A percentile compares a stretch with the other conserved stretches of the same genome.
phyloP scores from a whole-genome alignment of 2,797 vertebrate species.

The Lagodon rhomboides region DNA sequence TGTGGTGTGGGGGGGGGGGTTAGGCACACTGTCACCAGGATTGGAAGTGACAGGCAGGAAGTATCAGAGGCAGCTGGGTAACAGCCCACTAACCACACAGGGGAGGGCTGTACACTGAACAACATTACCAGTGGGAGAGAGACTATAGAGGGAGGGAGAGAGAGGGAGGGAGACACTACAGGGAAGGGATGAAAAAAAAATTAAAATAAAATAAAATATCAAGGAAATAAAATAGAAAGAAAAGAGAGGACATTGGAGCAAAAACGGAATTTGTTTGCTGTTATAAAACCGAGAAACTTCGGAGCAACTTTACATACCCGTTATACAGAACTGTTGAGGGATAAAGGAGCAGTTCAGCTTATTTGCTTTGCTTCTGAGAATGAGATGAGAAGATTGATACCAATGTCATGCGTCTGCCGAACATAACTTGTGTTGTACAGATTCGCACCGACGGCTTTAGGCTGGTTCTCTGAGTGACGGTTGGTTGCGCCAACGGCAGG shows the following conservation, averaged over 20 bases:
- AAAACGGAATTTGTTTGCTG: slow-evolving; percentile 16
- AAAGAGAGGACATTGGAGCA: not conserved
- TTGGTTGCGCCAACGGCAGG: too few species aligned
- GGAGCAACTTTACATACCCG: not conserved
- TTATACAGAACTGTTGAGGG: not conserved
- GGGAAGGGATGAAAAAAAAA: not conserved
- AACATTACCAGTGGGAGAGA: slow-evolving; percentile 63
- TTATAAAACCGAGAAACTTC: slow-evolving; percentile 28
- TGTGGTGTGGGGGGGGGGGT: slow-evolving; percentile 36
- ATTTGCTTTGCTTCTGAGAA: not conserved
- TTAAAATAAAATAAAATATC: too few species aligned
- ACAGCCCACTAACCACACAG: slow-evolving; percentile 79
- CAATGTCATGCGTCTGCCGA: too few species aligned
- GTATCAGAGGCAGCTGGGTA: slow-evolving; percentile 82
- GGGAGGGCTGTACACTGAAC: slow-evolving; percentile 69
- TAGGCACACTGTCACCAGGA: slow-evolving; percentile 63
- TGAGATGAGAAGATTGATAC: not conserved
- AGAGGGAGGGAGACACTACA: not conserved
- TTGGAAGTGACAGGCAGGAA: slow-evolving; percentile 84
- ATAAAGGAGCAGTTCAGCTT: slow-evolving; percentile 14
- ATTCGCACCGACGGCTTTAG: too few species aligned
- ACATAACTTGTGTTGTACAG: too few species aligned
- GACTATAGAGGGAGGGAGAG: slow-evolving; percentile 30
- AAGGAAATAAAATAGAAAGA: slow-evolving; percentile 38
- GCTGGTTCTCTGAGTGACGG: too few species aligned